These are phyloP conservation scores for Paracanthobrama guichenoti DNA, from an alignment of 2,113 vertebrate genomes.

Conservation along the genomic window DNA sequence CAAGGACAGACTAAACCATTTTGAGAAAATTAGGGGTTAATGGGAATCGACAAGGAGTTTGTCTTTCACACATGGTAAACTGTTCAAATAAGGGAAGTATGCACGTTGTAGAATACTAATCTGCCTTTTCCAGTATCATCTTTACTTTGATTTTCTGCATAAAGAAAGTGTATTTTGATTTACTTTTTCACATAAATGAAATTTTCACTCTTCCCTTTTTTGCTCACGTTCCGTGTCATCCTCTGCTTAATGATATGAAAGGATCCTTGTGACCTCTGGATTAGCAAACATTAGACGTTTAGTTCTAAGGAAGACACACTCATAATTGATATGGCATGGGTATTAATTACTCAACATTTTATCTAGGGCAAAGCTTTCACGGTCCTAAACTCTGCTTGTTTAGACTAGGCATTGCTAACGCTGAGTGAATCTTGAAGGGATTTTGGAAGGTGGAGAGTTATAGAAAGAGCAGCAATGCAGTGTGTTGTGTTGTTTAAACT, in stretches of 20 bases:
- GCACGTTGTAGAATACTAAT: neutral
- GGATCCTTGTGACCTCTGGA: neutral
- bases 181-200: neutral
- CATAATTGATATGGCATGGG: conserved; percentile 39
- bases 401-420: neutral
- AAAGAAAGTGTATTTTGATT: neutral
- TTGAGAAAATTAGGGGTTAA: conserved; percentile 8
- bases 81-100: neutral
- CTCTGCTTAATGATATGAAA: conserved; percentile 11
- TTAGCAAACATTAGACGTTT: conserved; percentile 40
- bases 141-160: neutral
- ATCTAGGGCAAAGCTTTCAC: conserved; percentile 40
- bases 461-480: neutral
- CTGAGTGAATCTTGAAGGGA: neutral
- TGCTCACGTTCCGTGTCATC: neutral
- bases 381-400: conserved; percentile 15
- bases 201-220: neutral
- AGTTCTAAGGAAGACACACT: conserved; percentile 36
- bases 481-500: neutral
- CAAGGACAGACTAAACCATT: conserved; percentile 47
- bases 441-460: conserved; percentile 2
- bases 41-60: conserved; percentile 11
- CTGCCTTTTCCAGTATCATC: neutral
- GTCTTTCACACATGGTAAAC: conserved; percentile 51
- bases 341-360: conserved; percentile 47